Conservation (phyloP, 2,113 vertebrate genomes). For the Anolis sagrei region DNA sequence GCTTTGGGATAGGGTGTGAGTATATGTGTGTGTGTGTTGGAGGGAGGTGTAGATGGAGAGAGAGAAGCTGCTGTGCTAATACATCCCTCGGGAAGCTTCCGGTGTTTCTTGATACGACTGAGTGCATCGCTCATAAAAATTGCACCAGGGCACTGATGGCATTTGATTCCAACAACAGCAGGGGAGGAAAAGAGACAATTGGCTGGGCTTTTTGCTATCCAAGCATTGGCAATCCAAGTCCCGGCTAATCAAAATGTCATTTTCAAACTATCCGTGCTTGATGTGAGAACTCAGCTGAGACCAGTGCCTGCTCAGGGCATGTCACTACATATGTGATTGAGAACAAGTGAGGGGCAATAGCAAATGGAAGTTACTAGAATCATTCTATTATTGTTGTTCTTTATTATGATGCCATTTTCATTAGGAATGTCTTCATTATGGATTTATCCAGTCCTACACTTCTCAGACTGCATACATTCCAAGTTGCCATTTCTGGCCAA, state of each 20-base stretch:
- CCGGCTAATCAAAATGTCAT: slow-evolving; percentile 8
- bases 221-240: neutral
- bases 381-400: neutral
- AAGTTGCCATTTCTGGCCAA: neutral
- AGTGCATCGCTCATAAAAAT: slow-evolving; percentile 51
- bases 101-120: slow-evolving; percentile 35
- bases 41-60: neutral
- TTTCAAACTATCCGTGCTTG: slow-evolving; percentile 7
- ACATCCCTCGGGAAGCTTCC: slow-evolving; percentile 36
- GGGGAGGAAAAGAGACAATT: neutral
- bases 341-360: neutral
- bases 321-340: neutral
- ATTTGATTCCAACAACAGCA: slow-evolving; percentile 50
- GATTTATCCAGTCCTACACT: neutral
- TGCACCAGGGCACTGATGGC: slow-evolving; percentile 30
- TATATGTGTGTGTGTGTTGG: neutral
- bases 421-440: neutral
- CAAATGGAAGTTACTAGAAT: neutral
- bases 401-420: neutral
- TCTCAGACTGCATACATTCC: neutral
- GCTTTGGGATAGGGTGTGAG: neutral
- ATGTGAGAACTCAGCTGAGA: neutral
- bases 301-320: neutral
- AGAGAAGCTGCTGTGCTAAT: slow-evolving; percentile 42
- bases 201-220: neutral